Base-by-base conservation (phyloP, 1,140 invertebrate genomes). In the Bicyclus anynana region DNA sequence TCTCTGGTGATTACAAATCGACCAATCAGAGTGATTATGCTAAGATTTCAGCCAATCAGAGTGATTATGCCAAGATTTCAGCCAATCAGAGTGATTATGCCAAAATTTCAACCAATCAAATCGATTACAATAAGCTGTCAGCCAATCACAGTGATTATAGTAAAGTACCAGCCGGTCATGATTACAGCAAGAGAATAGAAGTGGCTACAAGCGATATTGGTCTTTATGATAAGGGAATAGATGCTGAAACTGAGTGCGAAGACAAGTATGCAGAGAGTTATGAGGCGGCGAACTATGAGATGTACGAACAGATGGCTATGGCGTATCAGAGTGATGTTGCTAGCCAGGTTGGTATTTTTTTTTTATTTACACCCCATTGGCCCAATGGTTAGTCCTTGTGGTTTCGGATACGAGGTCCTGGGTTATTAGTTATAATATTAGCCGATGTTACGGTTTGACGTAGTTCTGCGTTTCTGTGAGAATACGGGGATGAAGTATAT, bases 271-370 rank as follows among this genome's bases (percentile, higher is more conserved):
- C 44, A 20, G 68, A 69, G 16, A 59, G 47, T 3, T 81, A 80
- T 20, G 72, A 74, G 5, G 58, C 69, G 0, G 75, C 66, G 13
- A 74, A 74, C 50, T 87, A 87, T 23, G 84, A 87, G 53, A 74
- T 87, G 76, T 87, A 79, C 16, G 84, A 87, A 47, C 84, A 84
- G 4, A 35, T 84, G 46, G 84, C 81, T 0, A 82, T 87, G 81
- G 80, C 74, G 6, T 84, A 87, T 37, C 82, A 84, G 63, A 82
- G 74, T 50, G 77, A 84, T 52, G 80, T 84, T 2, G 84, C 78
- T 26, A 76, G 65, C 44, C 69, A 77, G 72, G 81, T 82, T 20
- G 53, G 68, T 50, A 42, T 10, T 10, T 9, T 4, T 23, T 4
- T 7, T 4, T 23, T 7, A 2, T 23, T 23, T 23, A 23, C 23